Evolutionary conservation across 2,888 invertebrate species (phyloP).

Genomic region (Poecilus cupreus): DNA sequence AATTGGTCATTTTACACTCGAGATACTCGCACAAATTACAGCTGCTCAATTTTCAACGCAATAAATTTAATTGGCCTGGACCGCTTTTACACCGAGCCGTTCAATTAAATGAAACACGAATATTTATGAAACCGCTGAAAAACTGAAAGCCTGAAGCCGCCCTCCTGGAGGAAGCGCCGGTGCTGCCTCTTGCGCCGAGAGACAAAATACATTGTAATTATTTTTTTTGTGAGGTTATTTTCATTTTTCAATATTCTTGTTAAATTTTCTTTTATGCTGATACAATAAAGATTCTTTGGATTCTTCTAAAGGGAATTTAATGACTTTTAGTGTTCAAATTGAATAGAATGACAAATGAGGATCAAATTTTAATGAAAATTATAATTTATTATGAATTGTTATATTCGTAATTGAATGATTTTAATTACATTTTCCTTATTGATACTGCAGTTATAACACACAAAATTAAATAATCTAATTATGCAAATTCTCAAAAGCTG

Average conservation of each 20-base stretch:
- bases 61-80: conserved; percentile 55
- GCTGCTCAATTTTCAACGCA: conserved; percentile 59
- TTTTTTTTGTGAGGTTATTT: background rate
- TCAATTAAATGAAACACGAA: conserved; percentile 59
- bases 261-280: background rate
- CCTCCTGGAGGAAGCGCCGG: too few relatives aligned
- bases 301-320: background rate
- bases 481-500: too few relatives aligned
- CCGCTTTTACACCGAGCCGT: conserved; percentile 46
- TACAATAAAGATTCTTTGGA: background rate
- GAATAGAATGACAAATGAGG: conserved; percentile 1
- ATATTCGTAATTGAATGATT: background rate
- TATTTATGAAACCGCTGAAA: conserved; percentile 52
- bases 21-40: conserved; percentile 55
- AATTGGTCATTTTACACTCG: conserved; percentile 60
- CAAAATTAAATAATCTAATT: too few relatives aligned
- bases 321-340: conserved; percentile 1
- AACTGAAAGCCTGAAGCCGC: conserved; percentile 9
- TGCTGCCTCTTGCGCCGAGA: background rate
- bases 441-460: too few relatives aligned
- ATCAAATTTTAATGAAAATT: background rate
- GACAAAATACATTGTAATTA: background rate
- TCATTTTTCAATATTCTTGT: conserved; percentile 17
- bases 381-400: background rate
- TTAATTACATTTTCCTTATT: background rate